A percentile compares a stretch with the other conserved stretches of the same genome.
Conservation (phyloP, 1,140 invertebrate species). For the Trialeurodes vaporariorum region DNA sequence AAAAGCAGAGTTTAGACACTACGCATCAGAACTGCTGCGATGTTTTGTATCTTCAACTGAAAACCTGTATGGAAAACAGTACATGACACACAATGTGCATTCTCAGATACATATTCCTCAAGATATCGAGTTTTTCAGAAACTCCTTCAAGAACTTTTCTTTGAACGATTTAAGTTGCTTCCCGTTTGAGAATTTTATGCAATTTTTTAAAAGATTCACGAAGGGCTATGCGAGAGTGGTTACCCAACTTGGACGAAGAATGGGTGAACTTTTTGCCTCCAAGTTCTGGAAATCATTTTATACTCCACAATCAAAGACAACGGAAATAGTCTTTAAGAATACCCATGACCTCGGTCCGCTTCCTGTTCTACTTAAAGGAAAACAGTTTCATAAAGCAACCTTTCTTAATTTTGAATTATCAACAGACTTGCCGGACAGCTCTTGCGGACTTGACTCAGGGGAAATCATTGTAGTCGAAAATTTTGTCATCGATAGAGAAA, state of each 20-base stretch:
- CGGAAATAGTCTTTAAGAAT: not conserved
- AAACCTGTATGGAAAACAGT: conserved; percentile 16
- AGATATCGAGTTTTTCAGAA: conserved; percentile 32
- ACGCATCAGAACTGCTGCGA: conserved; percentile 13
- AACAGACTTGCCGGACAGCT: not conserved
- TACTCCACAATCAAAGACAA: not conserved
- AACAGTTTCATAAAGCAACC: not conserved
- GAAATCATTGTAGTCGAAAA: not conserved
- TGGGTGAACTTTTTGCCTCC: not conserved
- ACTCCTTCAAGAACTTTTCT: conserved; percentile 30
- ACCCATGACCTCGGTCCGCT: not conserved
- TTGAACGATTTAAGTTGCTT: conserved; percentile 25
- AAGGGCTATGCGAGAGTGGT: not conserved
- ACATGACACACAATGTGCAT: conserved; percentile 26
- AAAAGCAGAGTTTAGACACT: conserved; percentile 6
- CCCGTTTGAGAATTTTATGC: conserved; percentile 36
- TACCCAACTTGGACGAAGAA: not conserved
- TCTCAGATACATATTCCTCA: conserved; percentile 31
- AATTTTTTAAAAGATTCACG: conserved; percentile 25
- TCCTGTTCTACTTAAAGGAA: not conserved
- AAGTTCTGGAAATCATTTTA: not conserved
- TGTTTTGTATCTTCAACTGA: conserved; percentile 12
- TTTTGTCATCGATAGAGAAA: not conserved
- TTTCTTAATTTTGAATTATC: not conserved
- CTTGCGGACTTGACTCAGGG: not conserved